Evolutionary conservation across 1,140 invertebrate genomes (phyloP).

Genomic region (Atta cephalotes): DNA sequence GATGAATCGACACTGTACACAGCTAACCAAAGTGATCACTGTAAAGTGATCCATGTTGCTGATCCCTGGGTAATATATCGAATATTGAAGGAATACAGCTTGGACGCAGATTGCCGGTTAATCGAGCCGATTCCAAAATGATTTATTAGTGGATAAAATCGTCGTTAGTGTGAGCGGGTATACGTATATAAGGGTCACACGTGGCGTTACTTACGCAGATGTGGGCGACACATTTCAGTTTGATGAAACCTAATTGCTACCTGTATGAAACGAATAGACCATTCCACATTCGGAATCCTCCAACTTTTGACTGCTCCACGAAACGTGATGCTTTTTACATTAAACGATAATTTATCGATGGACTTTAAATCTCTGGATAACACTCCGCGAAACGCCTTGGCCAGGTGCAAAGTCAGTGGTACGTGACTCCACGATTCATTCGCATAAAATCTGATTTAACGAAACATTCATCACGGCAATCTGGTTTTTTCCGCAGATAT

Average conservation of each 20-base stretch:
- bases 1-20: constrained; percentile 12
- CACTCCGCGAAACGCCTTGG: neutral
- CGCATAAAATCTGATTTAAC: constrained; percentile 38
- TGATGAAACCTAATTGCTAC: constrained; percentile 75
- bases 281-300: constrained; percentile 30
- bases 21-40: constrained; percentile 45
- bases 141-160: constrained; percentile 78
- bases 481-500: constrained; percentile 1
- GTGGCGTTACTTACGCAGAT: constrained; percentile 68
- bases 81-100: constrained; percentile 61
- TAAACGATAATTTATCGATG: constrained; percentile 59
- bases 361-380: constrained; percentile 23
- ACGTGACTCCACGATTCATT: constrained; percentile 36
- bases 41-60: constrained; percentile 49
- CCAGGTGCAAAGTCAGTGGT: constrained; percentile 20
- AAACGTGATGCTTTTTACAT: constrained; percentile 56
- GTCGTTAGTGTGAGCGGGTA: constrained; percentile 22
- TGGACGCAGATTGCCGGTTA: constrained; percentile 67
- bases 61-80: constrained; percentile 46
- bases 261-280: constrained; percentile 32
- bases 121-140: constrained; percentile 67
- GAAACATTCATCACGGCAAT: neutral
- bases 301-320: constrained; percentile 14
- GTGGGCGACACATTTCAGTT: constrained; percentile 72
- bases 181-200: constrained; percentile 53